phyloP scores from a whole-genome alignment of 2,797 vertebrate species.

The Rhinoraja longicauda region DNA sequence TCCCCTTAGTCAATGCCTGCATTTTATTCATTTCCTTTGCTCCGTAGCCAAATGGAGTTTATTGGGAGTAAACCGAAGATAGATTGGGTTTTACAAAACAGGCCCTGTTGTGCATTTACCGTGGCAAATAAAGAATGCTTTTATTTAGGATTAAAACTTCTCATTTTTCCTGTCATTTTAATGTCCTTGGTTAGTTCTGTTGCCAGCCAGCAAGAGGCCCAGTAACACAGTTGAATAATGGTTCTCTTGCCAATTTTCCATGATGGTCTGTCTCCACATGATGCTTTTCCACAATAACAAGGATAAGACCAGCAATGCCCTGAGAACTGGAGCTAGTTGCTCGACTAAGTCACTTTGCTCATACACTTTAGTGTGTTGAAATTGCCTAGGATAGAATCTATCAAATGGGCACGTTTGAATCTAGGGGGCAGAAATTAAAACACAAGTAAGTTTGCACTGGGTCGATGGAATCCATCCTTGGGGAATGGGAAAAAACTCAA shows the following conservation, averaged over 20 bases:
- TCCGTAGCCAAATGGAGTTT: not conserved
- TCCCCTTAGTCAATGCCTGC: not conserved
- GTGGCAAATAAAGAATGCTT: not conserved
- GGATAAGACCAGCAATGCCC: constrained; percentile 5
- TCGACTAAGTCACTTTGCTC: not conserved
- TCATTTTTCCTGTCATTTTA: not conserved
- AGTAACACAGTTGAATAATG: not conserved
- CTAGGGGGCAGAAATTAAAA: not conserved
- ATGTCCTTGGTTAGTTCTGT: not conserved
- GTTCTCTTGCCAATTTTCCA: not conserved
- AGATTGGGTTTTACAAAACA: not conserved
- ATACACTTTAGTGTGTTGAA: not conserved
- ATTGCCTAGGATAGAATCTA: not conserved
- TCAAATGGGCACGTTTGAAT: not conserved
- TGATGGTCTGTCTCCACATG: not conserved
- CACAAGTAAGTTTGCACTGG: not conserved
- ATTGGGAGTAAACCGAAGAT: too few relatives aligned
- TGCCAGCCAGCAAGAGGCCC: not conserved
- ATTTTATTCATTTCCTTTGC: not conserved
- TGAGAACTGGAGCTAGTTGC: not conserved
- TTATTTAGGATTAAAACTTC: not conserved
- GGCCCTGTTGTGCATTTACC: not conserved
- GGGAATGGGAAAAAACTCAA: not conserved
- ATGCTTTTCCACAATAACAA: not conserved
- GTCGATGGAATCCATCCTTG: not conserved